Evolutionary conservation across 2,888 invertebrate genomes (phyloP), one percentile per base, ranked within the genome.

Genomic region (Leptinotarsa haldemani): DNA sequence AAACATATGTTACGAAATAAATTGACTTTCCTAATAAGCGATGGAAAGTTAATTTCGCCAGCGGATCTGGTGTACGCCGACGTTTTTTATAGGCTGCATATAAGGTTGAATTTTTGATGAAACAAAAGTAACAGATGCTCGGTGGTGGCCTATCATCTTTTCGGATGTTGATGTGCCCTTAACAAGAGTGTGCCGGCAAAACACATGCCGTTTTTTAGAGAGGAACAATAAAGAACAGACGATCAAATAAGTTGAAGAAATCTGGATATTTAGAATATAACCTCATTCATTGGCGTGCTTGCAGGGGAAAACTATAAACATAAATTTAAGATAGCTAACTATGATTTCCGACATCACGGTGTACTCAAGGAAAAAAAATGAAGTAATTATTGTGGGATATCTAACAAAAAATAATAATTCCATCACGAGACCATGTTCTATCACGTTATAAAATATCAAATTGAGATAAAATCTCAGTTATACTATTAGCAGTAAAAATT

Each of bases 1-100:
- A 66, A 77, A 79, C 80, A 80, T 80, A 80, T 80, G 80, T 74
- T 69, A 69, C 53, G 70, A 74, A 80, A 78, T 77, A 80, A 81
- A 81, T 81, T 78, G 78, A 79, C 80, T 81, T 77, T 78, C 72
- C 81, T 80, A 81, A 80, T 79, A 81, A 80, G 79, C 80, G 56
- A 70, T 73, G 78, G 72, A 76, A 80, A 79, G 79, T 79, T 80
- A 80, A 81, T 81, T 81, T 79, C 71, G 80, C 79, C 74, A 73
- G 73, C 72, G 63, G 70, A 77, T 77, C 75, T 78, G 78, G 76
- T 74, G 65, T 56, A 58, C 53, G 71, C 74, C 71, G 75, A 63
- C 69, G 69, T 77, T 79, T 78, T 78, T 77, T 52, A 64, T 61
- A 40, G 40, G 73, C 68, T 65, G 46, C 63, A 65, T 66, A 61